Evolutionary conservation across 2,113 vertebrate species (phyloP), one percentile per base, ranked within the genome.

Genomic region (Zosterops borbonicus): DNA sequence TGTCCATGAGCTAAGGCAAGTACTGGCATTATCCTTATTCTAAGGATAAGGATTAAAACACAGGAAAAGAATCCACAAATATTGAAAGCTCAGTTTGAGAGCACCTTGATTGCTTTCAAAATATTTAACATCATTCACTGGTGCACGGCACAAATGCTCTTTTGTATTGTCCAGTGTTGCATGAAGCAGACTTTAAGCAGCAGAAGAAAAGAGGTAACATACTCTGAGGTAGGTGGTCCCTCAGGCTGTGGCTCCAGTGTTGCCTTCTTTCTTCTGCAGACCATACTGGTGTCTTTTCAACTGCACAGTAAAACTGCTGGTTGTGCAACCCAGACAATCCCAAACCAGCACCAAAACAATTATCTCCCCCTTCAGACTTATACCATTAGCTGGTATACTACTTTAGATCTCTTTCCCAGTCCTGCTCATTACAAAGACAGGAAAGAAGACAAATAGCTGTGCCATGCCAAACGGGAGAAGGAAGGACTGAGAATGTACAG

Each of bases 221-320:
- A 27, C 11, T 56, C 19, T 52, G 15, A 63, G 23, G 9, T 12
- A 47, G 9, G 8, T 42, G 18, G 15, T 90, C 21, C 18, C 20
- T 55, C 47, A 21, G 15, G 21, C 55, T 63, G 21, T 35, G 27
- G 18, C 29, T 89, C 37, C 33, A 63, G 47, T 27, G 17, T 15
- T 88, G 58, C 20, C 27, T 37, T 49, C 14, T 33, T 70, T 83
- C 24, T 55, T 56, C 31, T 31, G 25, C 64, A 69, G 28, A 53
- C 27, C 8, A 8, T 49, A 28, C 5, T 7, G 0, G 0, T 41
- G 5, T 44, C 27, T 60, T 23, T 70, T 49, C 25, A 31, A 9
- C 58, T 60, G n/a, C 13, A 23, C 35, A 15, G 33, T 78, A 55
- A 82, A 82, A 64, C 12, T 64, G 10, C n/a, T 64, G 31, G 10